These are phyloP conservation scores for Petroica traversi DNA, from an alignment of 2,113 vertebrate genomes.

Conservation along the genomic window DNA sequence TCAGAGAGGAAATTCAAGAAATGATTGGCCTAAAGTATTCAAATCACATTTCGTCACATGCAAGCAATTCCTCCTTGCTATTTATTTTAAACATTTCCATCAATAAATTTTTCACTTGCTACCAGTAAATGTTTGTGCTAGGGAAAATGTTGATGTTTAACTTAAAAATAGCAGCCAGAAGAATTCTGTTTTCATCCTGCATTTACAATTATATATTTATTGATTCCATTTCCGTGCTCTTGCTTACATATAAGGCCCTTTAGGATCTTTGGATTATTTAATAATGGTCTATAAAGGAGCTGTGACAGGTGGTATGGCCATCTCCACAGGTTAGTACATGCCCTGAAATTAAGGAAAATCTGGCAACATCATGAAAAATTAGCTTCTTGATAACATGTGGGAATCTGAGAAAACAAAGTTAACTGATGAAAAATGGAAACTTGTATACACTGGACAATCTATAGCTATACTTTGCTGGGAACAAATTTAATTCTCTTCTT, in stretches of 20 bases:
- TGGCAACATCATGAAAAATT: not conserved
- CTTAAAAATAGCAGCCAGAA: not conserved
- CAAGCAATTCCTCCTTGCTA: not conserved
- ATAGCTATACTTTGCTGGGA: not conserved
- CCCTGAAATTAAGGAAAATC: not conserved
- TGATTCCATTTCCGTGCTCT: not conserved
- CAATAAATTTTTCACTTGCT: not conserved
- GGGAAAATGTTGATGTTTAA: not conserved
- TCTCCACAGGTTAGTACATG: not conserved
- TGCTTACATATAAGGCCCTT: not conserved
- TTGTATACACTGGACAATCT: not conserved
- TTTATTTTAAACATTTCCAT: not conserved
- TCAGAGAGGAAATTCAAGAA: not conserved
- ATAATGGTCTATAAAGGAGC: not conserved
- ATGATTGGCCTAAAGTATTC: not conserved
- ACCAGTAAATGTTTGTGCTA: not conserved
- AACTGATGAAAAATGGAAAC: not conserved
- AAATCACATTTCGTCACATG: not conserved
- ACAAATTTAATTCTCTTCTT: not conserved
- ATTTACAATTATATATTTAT: not conserved
- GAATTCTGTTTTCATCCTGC: not conserved
- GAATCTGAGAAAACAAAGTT: not conserved
- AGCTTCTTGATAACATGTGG: not conserved
- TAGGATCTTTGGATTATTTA: not conserved
- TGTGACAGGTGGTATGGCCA: not conserved